Evolutionary conservation across 2,888 invertebrate species (phyloP).

Genomic region (Tromatobia lineatoria): DNA sequence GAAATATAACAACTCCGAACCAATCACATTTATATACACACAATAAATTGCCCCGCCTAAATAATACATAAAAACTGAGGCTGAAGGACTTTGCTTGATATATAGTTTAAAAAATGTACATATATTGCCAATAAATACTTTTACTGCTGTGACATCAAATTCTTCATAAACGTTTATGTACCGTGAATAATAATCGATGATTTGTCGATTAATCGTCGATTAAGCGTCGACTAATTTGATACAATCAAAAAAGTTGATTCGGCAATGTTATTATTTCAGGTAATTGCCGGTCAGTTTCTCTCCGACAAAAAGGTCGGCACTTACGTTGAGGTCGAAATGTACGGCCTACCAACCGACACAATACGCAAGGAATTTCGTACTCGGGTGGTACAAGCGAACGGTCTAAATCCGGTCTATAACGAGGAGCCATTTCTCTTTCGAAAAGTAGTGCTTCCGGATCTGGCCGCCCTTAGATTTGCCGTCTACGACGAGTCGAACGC

Average conservation of each 20-base stretch:
- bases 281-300: slow-evolving; percentile 99
- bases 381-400: slow-evolving; percentile 98
- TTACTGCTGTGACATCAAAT: no score
- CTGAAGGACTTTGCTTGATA: no score
- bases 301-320: slow-evolving; percentile 99
- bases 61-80: no score
- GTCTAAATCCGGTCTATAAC: slow-evolving; percentile 99
- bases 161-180: no score
- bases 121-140: no score
- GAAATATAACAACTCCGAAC: no score
- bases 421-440: slow-evolving; percentile 99
- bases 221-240: not conserved
- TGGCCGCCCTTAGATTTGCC: slow-evolving; percentile 98
- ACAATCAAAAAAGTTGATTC: not conserved
- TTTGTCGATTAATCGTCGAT: no score
- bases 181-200: no score
- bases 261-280: slow-evolving; percentile 86
- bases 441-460: slow-evolving; percentile 99
- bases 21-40: no score
- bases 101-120: no score
- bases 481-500: slow-evolving; percentile 98
- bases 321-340: slow-evolving; percentile 99
- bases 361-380: slow-evolving; percentile 99
- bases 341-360: slow-evolving; percentile 98
- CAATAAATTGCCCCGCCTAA: no score